Percentiles rank a stretch among this genome's conserved stretches.
These are phyloP conservation scores for Bellardia pandia DNA, from an alignment of 2,888 invertebrate genomes.

Conservation along the genomic window DNA sequence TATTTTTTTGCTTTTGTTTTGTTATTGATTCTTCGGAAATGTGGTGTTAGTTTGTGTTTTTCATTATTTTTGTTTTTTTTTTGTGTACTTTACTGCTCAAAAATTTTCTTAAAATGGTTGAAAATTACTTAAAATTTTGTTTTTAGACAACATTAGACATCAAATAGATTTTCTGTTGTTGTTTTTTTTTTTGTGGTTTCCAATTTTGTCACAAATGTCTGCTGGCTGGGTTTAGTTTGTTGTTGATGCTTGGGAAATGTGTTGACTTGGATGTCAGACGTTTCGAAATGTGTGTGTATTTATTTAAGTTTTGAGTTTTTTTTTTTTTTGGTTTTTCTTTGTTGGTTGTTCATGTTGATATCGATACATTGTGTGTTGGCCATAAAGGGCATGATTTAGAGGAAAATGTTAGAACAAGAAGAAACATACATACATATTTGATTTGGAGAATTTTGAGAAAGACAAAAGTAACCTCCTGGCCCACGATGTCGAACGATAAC, in stretches of 20 bases:
- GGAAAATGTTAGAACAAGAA: too few species aligned
- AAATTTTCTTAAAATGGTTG: slow-evolving; percentile 43
- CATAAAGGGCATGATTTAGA: background rate
- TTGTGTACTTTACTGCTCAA: background rate
- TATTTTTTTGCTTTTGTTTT: background rate
- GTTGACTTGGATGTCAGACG: slow-evolving; percentile 61
- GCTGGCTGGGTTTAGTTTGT: slow-evolving; percentile 1
- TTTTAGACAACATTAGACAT: slow-evolving; percentile 37
- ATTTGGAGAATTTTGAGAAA: too few species aligned
- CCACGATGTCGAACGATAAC: too few species aligned
- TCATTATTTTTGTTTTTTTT: background rate
- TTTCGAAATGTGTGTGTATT: slow-evolving; percentile 23
- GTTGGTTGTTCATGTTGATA: background rate
- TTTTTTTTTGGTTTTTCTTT: background rate
- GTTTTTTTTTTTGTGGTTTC: background rate
- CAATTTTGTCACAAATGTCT: slow-evolving; percentile 33
- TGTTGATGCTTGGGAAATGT: slow-evolving; percentile 42
- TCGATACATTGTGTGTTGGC: background rate
- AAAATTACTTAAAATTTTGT: slow-evolving; percentile 45
- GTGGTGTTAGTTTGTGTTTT: slow-evolving; percentile 18
- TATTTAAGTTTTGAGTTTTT: background rate
- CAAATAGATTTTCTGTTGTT: slow-evolving; percentile 42
- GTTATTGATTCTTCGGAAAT: slow-evolving; percentile 36
- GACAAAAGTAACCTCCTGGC: too few species aligned
- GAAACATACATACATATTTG: too few species aligned